Evolutionary conservation across 2,113 vertebrate genomes (phyloP), one percentile per base, ranked within the genome.

Genomic region (Callorhinus ursinus): DNA sequence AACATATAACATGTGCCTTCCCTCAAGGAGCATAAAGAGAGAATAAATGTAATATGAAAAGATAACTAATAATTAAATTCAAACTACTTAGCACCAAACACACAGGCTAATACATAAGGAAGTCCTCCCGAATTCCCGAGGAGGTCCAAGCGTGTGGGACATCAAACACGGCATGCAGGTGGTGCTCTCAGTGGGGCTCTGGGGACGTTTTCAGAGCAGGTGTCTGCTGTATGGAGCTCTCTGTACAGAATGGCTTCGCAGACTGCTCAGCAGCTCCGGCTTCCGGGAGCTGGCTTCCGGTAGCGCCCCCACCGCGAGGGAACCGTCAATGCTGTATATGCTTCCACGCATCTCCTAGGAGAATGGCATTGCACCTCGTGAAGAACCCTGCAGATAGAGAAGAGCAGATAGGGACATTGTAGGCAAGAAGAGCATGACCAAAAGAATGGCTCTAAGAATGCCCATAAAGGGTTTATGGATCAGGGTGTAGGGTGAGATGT

Each of bases 211-310:
- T 88, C 46, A 57, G 53, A 55, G 33, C 33, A 16, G 36, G 8
- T 31, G 6, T 53, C 79, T n/a, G 15, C 22, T 2, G 22, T 2
- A 5, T 28, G 26, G 63, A 19, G 9, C 39, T n/a, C 0, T 12
- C 36, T 28, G 8, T 21, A 15, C 18, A n/a, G 24, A 31, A 7
- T 7, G 14, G 49, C 51, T 13, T 1, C 2, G 46, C 18, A 46
- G 12, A 39, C 8, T 31, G 53, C 12, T 19, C 3, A 18, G 22
- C 11, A 36, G 33, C 19, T 28, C 21, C 55, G 51, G 21, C 10
- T 42, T 24, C 13, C 0, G 1, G 61, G 3, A 5, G 2, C 21
- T 49, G 55, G 12, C 1, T 55, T 9, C 13, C 12, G 4, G 69
- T 31, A 28, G 10, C 16, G 49, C 10, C 11, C 55, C 8, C 33